Conservation (phyloP, 2,797 vertebrate genomes). For the Epinephelus malabaricus region DNA sequence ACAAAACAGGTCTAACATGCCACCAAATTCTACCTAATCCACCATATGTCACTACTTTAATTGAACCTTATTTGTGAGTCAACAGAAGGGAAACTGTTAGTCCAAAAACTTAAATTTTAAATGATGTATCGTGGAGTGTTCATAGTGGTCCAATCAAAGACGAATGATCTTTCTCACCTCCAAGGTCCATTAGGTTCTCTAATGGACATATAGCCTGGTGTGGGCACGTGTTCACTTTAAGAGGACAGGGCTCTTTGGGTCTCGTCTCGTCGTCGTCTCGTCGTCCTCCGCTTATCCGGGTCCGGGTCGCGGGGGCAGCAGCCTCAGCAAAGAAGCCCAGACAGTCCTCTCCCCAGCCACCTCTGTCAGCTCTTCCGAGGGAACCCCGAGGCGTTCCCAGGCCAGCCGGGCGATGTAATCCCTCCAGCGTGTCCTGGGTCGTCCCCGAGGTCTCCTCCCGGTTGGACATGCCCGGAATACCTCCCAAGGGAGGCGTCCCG, state of each 20-base stretch:
- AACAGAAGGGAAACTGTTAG: neutral
- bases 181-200: slow-evolving; percentile 1
- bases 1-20: neutral
- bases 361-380: too few species aligned
- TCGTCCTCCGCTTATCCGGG: too few species aligned
- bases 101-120: neutral
- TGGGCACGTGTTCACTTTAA: slow-evolving; percentile 51
- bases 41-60: neutral
- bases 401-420: too few species aligned
- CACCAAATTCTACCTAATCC: neutral
- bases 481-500: too few species aligned
- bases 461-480: too few species aligned
- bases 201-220: slow-evolving; percentile 21
- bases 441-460: too few species aligned
- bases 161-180: slow-evolving; percentile 14
- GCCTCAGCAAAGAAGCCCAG: too few species aligned
- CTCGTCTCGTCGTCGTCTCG: too few species aligned
- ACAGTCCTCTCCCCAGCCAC: too few species aligned
- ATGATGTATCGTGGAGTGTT: slow-evolving; percentile 5
- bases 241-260: slow-evolving; percentile 13
- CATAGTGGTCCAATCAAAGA: slow-evolving; percentile 57
- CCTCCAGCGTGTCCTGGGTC: too few species aligned
- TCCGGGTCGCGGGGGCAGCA: too few species aligned
- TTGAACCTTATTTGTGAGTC: slow-evolving; percentile 15
- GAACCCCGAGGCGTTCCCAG: too few species aligned